Evolutionary conservation across 2,113 vertebrate genomes (phyloP), one percentile per base, ranked within the genome.

Genomic region (Calidris pygmaea): DNA sequence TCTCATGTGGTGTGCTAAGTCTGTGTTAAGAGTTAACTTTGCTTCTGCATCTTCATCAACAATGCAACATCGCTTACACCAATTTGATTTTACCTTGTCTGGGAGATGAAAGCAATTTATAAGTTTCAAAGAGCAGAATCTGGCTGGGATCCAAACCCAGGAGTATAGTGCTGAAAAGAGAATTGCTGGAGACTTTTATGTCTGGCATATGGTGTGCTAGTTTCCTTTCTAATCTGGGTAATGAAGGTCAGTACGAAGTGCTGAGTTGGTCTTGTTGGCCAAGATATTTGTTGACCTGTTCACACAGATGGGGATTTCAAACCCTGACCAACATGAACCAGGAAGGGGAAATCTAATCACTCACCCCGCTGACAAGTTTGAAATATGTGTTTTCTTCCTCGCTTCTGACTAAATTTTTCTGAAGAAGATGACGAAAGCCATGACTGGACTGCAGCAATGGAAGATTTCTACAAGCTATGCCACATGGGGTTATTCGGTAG

Each of bases 11-110:
- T 63, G 67, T 70, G 85, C 75, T 95, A 62, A 89, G 52, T 63
- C 85, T 7, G 3, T 73, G 90, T 86, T 83, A 30, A 30, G 90
- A 93, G 94, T 95, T 95, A 96, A 96, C 91, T 93, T 91, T 60
- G 85, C 0, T 8, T 87, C 87, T 95, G 93, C 79, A 87, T 96
- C 96, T 96, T 96, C 90, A 97, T 97, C 96, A 96, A 89, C 96
- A 96, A 68, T 63, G 72, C 30, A 6, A 91, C 95, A 91, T 96
- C 13, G 2, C 91, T 96, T 97, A 81, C 95, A 95, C 94, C 97
- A 75, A 97, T 96, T 97, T 97, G 96, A 97, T 95, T 97, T 95
- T 96, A 95, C 94, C 96, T 96, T 96, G 93, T 95, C 95, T 96
- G 82, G 87, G 76, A 97, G 96, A 96, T 92, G 94, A 96, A 97